Evolutionary conservation across 2,113 vertebrate genomes (phyloP).

Genomic region (Penelope pileata): DNA sequence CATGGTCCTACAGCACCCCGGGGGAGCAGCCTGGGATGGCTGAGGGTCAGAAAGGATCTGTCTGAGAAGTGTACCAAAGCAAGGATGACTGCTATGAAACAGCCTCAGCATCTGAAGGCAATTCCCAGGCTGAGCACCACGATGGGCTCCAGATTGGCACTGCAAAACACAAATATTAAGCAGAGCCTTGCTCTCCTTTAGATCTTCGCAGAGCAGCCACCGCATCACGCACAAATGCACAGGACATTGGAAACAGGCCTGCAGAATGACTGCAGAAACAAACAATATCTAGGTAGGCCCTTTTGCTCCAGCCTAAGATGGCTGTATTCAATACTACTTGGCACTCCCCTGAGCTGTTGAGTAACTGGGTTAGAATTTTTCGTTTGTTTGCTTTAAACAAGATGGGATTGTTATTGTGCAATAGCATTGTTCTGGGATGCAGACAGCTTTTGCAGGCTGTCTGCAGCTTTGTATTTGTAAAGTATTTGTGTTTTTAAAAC

Average conservation of each 20-base stretch:
- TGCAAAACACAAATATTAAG: accelerated
- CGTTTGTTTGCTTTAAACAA: slow-evolving; percentile 62
- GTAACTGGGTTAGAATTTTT: slow-evolving; percentile 60
- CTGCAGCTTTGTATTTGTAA: slow-evolving; percentile 51
- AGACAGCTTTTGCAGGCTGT: slow-evolving; percentile 61
- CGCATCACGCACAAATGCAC: accelerated
- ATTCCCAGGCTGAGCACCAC: not conserved
- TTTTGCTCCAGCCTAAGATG: not conserved
- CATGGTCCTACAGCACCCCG: not conserved
- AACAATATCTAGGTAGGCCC: slow-evolving; percentile 1
- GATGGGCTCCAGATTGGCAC: not conserved
- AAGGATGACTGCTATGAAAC: not conserved
- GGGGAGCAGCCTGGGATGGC: not conserved
- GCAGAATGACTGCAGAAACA: not conserved
- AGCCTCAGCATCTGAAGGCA: accelerated
- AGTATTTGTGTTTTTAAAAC: slow-evolving; percentile 49
- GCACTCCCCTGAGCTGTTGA: slow-evolving; percentile 41
- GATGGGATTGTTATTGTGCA: slow-evolving; percentile 58
- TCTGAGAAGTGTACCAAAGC: not conserved
- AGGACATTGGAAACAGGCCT: accelerated
- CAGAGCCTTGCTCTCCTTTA: not conserved
- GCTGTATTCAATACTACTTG: not conserved
- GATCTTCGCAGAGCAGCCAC: accelerated
- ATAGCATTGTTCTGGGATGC: slow-evolving; percentile 57
- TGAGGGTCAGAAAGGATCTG: not conserved